phyloP scores from a whole-genome alignment of 2,113 vertebrate species.

The Cercocebus atys region DNA sequence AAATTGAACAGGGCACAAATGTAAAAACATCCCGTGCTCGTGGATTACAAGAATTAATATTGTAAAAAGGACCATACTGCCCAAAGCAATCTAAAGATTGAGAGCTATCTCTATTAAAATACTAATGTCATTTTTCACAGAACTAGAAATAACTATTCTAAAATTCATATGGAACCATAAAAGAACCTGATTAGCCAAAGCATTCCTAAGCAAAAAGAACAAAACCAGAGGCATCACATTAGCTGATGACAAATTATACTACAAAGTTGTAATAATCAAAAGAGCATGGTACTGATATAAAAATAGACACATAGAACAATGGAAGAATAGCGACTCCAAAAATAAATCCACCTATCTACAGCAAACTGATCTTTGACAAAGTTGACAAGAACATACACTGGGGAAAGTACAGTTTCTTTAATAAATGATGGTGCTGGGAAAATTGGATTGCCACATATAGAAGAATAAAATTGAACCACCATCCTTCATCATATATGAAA shows the following conservation, averaged over 20 bases:
- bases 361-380: background rate
- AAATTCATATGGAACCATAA: too few species aligned
- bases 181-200: background rate
- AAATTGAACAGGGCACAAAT: background rate
- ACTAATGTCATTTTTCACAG: background rate
- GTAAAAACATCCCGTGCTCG: background rate
- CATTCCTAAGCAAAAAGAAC: background rate
- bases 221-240: background rate
- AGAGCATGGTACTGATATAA: background rate
- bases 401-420: background rate
- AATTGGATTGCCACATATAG: background rate
- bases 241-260: background rate
- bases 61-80: background rate
- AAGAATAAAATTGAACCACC: background rate
- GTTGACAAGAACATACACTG: background rate
- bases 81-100: background rate
- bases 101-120: background rate
- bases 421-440: background rate
- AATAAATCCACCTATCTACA: background rate
- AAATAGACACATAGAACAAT: background rate
- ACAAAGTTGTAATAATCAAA: background rate
- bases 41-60: background rate
- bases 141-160: background rate
- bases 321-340: background rate
- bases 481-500: background rate